Conservation (phyloP, 92 coral and sea anemone species). For the Phenganax subtilis region DNA sequence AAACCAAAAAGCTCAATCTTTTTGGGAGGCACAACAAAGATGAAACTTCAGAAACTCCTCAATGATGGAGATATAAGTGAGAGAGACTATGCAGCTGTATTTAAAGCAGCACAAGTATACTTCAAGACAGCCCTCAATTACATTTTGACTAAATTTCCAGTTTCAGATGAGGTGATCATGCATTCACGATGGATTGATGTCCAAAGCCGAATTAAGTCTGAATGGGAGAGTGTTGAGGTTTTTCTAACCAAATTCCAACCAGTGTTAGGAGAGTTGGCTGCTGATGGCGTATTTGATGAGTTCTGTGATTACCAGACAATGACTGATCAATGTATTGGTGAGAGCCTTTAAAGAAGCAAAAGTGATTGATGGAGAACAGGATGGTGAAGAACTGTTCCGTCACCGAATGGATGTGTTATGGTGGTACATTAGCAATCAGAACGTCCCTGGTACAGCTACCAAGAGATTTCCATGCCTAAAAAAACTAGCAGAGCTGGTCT, state of each 20-base stretch:
- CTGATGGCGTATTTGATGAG: conserved; percentile 41
- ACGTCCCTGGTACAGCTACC: not conserved
- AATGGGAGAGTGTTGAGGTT: conserved; percentile 48
- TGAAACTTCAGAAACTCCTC: conserved; percentile 12
- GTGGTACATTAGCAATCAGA: conserved; percentile 13
- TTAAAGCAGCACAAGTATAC: conserved; percentile 46
- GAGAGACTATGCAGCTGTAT: conserved; percentile 15
- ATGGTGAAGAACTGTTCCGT: conserved; percentile 39
- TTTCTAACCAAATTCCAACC: conserved; percentile 42
- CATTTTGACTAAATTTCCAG: conserved; percentile 45
- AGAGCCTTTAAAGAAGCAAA: conserved; percentile 47
- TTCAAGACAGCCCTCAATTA: conserved; percentile 40
- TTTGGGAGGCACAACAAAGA: conserved; percentile 39
- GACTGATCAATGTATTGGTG: conserved; percentile 44
- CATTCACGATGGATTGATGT: conserved; percentile 50
- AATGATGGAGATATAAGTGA: conserved; percentile 20
- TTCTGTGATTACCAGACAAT: conserved; percentile 49
- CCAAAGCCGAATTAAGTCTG: conserved; percentile 29
- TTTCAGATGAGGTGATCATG: conserved; percentile 34
- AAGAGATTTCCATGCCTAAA: conserved; percentile 38
- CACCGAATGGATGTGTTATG: conserved; percentile 26
- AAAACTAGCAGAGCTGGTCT: conserved; percentile 56
- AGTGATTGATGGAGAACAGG: conserved; percentile 43
- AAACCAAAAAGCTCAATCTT: conserved; percentile 26
- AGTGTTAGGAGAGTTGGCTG: conserved; percentile 16